These are phyloP conservation scores for Metalampra italica DNA, from an alignment of 2,888 invertebrate species.

Conservation along the genomic window DNA sequence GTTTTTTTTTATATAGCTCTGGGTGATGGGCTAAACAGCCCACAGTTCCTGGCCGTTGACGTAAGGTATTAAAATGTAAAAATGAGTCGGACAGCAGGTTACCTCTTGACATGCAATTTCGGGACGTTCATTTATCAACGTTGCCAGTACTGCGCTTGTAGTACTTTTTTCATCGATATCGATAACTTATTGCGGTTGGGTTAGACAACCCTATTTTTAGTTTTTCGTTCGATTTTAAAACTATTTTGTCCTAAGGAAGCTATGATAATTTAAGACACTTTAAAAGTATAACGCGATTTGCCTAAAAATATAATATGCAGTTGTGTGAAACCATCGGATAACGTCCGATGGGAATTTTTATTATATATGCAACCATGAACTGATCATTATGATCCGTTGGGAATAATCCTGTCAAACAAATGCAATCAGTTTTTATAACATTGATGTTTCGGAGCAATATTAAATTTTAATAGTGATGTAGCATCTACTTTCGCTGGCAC, in stretches of 20 bases:
- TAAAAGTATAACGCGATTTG: too few relatives aligned
- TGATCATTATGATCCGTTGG: too few relatives aligned
- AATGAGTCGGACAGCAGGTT: conserved; percentile 57
- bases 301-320: too few relatives aligned
- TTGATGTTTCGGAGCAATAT: too few relatives aligned
- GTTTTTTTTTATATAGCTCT: conserved; percentile 20
- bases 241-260: not conserved
- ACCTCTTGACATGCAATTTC: conserved; percentile 74
- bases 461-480: not conserved
- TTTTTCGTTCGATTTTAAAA: not conserved
- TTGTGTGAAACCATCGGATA: too few relatives aligned
- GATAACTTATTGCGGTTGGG: conserved; percentile 19
- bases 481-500: conserved; percentile 6
- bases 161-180: conserved; percentile 34
- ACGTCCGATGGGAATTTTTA: too few relatives aligned
- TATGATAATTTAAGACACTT: too few relatives aligned
- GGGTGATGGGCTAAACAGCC: conserved; percentile 54
- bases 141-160: conserved; percentile 27
- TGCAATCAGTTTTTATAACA: too few relatives aligned
- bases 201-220: not conserved
- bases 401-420: too few relatives aligned
- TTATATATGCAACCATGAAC: too few relatives aligned
- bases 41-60: conserved; percentile 42
- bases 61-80: conserved; percentile 68
- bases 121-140: conserved; percentile 65